Conservation (phyloP, 2,797 vertebrate genomes). For the Champsocephalus gunnari region DNA sequence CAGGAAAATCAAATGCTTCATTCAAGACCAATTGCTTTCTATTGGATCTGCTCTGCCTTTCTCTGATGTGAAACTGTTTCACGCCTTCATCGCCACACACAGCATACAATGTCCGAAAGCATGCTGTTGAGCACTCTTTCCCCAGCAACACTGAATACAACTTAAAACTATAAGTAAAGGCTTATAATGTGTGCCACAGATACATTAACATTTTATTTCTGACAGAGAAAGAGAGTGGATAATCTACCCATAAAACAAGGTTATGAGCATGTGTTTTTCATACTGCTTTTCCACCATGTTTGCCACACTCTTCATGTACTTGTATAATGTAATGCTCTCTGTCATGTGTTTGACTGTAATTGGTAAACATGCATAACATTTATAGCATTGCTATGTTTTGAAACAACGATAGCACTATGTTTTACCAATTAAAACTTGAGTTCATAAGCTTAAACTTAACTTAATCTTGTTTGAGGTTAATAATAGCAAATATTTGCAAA, state of each 20-base stretch:
- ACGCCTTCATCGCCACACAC: constrained; percentile 56
- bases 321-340: background rate
- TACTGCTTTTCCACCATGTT: no score
- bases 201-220: background rate
- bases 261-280: no score
- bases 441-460: background rate
- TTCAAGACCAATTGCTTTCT: constrained; percentile 80
- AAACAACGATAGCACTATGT: background rate
- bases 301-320: background rate
- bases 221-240: background rate
- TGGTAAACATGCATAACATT: background rate
- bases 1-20: constrained; percentile 79
- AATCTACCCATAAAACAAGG: background rate
- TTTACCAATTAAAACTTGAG: background rate
- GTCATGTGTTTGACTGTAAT: background rate
- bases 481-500: background rate
- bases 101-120: constrained; percentile 32
- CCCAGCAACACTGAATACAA: constrained; percentile 19
- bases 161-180: background rate
- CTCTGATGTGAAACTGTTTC: constrained; percentile 62
- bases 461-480: background rate
- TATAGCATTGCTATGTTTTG: background rate
- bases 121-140: constrained; percentile 15
- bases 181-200: background rate
- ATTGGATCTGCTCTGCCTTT: constrained; percentile 68